Percentiles rank a stretch among this genome's conserved stretches.
These are phyloP conservation scores for Botrylloides violaceus DNA, from an alignment of 23 tunicate species.

Conservation along the genomic window DNA sequence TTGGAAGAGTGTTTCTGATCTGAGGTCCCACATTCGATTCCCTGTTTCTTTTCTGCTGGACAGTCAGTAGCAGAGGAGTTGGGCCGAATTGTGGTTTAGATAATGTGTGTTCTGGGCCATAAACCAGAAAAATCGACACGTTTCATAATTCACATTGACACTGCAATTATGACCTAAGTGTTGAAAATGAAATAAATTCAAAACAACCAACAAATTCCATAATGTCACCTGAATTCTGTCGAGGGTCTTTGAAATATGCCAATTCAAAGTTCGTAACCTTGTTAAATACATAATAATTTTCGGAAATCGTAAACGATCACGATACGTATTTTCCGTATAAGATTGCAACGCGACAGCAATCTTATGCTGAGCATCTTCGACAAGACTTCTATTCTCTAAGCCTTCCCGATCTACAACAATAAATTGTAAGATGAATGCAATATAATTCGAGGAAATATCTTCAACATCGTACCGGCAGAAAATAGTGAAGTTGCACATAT, in stretches of 20 bases:
- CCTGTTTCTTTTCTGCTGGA: too few relatives aligned
- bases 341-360: conserved; percentile 65
- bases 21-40: too few relatives aligned
- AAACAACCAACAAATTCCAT: too few relatives aligned
- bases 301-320: conserved; percentile 49
- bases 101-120: too few relatives aligned
- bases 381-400: conserved; percentile 17
- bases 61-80: too few relatives aligned
- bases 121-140: too few relatives aligned
- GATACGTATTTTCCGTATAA: conserved; percentile 42
- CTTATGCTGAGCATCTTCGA: conserved; percentile 44
- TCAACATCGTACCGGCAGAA: conserved; percentile 54
- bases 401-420: conserved; percentile 49
- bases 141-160: too few relatives aligned
- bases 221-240: conserved; percentile 64
- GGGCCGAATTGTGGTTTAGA: too few relatives aligned
- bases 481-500: conserved; percentile 67
- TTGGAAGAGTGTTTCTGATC: too few relatives aligned
- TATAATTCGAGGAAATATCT: background rate
- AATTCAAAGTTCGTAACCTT: conserved; percentile 61
- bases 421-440: background rate
- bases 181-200: too few relatives aligned
- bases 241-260: conserved; percentile 50
- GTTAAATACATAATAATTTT: conserved; percentile 60
- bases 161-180: too few relatives aligned